Evolutionary conservation across 2,113 vertebrate genomes (phyloP).

Genomic region (Crotalus helleri): DNA sequence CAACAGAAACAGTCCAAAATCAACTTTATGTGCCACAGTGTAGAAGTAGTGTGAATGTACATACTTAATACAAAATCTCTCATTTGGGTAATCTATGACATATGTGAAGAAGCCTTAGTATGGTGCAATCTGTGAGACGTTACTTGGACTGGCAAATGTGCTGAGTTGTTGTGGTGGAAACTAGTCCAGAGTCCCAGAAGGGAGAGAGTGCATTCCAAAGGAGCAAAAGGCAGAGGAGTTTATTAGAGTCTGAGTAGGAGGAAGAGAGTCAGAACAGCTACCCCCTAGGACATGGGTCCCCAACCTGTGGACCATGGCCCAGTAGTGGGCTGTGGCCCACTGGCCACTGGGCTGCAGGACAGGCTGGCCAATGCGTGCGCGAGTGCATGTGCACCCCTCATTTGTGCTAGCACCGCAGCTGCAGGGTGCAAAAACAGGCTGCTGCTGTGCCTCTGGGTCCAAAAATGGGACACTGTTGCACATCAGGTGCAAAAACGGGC

Average conservation of each 20-base stretch:
- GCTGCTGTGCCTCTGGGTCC: too few species aligned
- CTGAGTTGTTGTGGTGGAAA: background rate
- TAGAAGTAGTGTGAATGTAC: background rate
- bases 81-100: background rate
- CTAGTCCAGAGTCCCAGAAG: background rate
- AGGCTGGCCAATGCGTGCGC: fast-evolving
- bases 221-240: background rate
- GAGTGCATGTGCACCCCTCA: too few species aligned
- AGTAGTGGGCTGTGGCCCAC: too few species aligned
- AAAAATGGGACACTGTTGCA: too few species aligned
- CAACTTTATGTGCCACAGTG: background rate
- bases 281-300: too few species aligned
- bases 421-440: too few species aligned
- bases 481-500: too few species aligned
- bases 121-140: background rate
- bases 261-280: background rate
- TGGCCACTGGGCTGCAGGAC: too few species aligned
- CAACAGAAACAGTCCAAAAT: background rate
- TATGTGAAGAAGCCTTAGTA: background rate
- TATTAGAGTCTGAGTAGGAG: background rate
- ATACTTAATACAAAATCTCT: background rate
- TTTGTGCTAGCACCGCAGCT: too few species aligned
- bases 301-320: too few species aligned
- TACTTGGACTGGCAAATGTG: background rate
- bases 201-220: background rate